Conservation (phyloP, 2,113 vertebrate species). For the Varanus salvator region DNA sequence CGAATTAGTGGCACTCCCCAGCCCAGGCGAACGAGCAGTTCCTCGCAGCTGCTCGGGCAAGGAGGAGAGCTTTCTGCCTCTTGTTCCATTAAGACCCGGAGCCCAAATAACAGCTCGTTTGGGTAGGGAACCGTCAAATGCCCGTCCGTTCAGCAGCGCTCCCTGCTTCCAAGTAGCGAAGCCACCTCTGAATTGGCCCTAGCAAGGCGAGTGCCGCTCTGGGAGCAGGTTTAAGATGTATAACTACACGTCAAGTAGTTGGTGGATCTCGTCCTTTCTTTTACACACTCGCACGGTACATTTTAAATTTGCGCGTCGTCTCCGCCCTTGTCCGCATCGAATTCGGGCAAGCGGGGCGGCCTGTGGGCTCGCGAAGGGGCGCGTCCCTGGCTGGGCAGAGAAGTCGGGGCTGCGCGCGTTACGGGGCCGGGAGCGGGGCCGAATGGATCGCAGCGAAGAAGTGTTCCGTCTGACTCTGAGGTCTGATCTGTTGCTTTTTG, state of each 20-base stretch:
- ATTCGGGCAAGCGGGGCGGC: neutral
- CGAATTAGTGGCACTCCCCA: neutral
- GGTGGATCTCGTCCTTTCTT: neutral
- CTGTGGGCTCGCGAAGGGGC: neutral
- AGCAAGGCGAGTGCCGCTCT: neutral
- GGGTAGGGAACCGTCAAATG: neutral
- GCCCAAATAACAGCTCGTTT: too few species aligned
- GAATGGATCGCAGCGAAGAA: too few species aligned
- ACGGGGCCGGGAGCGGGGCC: too few species aligned
- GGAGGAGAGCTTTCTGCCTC: neutral
- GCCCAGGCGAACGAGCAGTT: neutral
- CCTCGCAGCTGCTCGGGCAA: neutral
- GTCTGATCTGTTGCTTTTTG: neutral
- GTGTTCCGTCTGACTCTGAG: neutral
- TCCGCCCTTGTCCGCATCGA: neutral
- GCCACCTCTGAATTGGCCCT: neutral
- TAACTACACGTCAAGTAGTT: neutral
- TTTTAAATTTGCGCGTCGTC: neutral
- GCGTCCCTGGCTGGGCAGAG: too few species aligned
- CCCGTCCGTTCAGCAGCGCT: neutral
- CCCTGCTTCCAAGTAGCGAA: neutral
- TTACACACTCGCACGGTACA: neutral
- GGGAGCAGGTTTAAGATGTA: neutral
- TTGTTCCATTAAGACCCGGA: neutral
- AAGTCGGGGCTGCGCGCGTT: too few species aligned